phyloP scores from a whole-genome alignment of 2,888 invertebrate genomes.

The Clusia tigrina region DNA sequence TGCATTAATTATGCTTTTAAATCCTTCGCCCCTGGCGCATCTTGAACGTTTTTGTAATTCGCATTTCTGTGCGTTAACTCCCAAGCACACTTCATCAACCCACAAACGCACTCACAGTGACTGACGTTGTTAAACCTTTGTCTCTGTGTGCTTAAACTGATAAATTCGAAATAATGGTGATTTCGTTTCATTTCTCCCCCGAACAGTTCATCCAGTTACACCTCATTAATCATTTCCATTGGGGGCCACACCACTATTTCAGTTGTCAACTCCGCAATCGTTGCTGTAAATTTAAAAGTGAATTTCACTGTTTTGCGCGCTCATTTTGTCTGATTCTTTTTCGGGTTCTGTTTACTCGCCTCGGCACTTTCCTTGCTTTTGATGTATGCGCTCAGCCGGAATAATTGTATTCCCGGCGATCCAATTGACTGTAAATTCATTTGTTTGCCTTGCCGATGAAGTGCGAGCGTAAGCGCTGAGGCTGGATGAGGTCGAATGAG shows the following conservation, averaged over 20 bases:
- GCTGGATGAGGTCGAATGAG: neutral
- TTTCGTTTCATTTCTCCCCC: no score
- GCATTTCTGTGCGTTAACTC: no score
- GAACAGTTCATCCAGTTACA: slow-evolving; percentile 17
- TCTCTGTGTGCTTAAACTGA: no score
- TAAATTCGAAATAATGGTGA: no score
- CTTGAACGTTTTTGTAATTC: no score
- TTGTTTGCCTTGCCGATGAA: slow-evolving; percentile 21
- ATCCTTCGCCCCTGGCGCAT: no score
- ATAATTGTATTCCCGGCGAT: slow-evolving; percentile 25
- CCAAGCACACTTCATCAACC: no score
- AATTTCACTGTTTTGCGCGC: no score
- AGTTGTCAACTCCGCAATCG: neutral
- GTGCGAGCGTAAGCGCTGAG: neutral
- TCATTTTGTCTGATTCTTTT: neutral
- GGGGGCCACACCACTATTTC: neutral
- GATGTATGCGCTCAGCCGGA: slow-evolving; percentile 30
- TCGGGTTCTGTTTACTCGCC: no score
- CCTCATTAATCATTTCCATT: slow-evolving; percentile 15
- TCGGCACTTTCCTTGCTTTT: neutral
- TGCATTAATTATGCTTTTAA: no score
- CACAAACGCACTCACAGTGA: no score
- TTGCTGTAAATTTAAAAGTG: neutral
- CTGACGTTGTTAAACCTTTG: no score
- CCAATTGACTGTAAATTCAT: slow-evolving; percentile 36